Evolutionary conservation across 2,113 vertebrate species (phyloP), one percentile per base, ranked within the genome.

Genomic region (Paracanthobrama guichenoti): DNA sequence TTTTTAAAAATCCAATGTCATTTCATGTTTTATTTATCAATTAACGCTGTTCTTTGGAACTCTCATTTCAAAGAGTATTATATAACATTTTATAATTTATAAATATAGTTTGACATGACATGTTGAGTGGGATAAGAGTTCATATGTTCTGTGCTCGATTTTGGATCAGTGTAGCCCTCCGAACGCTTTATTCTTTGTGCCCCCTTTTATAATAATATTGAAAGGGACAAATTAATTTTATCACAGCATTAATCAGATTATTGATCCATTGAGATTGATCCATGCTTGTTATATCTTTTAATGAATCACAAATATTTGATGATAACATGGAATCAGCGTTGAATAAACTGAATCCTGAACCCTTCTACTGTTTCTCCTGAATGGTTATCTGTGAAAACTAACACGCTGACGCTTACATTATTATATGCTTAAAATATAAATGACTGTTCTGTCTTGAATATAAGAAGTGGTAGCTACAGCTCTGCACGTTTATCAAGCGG

Each of bases 71-170:
- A 55, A 16, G 16, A 55, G 14, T 53, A 31, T 50, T 48, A 12
- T 4, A 11, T 39, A 69, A 69, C 72, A n/a, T 31, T 55, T 76
- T 55, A 50, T 31, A 4, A 10, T 75, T 75, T 75, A 75, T 75
- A 53, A 28, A 31, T 53, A 14, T 48, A 26, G 12, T 16, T 48
- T 48, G 24, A 50, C 6, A 22, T 48, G 5, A 48, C 12, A 26
- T 64, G 14, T 1, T 8, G 62, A 64, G 18, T 69, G 18, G 18
- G 66, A 35, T 39, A 4, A 11, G 31, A 44, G 22, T 44, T 72
- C 1, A 7, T 24, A 44, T 44, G 10, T 6, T 62, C 3, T 46
- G 0, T 78, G 9, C 20, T 35, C 0, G n/a, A n/a, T 39, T 78
- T 78, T 78, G 31, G 53, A 59, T 77, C 76, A 57, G 55, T 39